phyloP scores from a whole-genome alignment of 2,888 invertebrate genomes.

The Bruchidius siliquastri region DNA sequence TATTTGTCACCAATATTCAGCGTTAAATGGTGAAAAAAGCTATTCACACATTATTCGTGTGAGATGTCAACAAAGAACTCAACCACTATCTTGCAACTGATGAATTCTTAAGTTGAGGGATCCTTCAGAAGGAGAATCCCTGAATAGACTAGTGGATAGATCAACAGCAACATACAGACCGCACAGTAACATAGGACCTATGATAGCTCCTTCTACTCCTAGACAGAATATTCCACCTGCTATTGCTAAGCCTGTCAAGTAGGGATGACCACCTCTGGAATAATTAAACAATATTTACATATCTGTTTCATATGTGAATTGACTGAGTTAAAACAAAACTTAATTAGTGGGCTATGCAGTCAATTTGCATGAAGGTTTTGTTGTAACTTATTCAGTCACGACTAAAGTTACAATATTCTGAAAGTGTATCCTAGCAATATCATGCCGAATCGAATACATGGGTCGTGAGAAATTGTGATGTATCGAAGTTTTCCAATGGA shows the following conservation, averaged over 20 bases:
- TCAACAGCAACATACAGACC: slow-evolving; percentile 90
- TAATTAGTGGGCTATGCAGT: too few relatives aligned
- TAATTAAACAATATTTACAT: slow-evolving; percentile 1
- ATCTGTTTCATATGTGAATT: too few relatives aligned
- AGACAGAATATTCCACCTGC: slow-evolving; percentile 97
- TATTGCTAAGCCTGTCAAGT: slow-evolving; percentile 93
- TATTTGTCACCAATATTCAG: too few relatives aligned
- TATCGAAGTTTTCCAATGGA: too few relatives aligned
- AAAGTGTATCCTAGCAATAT: too few relatives aligned
- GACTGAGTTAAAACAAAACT: too few relatives aligned
- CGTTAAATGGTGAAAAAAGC: too few relatives aligned
- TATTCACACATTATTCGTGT: background rate
- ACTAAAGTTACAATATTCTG: too few relatives aligned
- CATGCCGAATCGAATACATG: too few relatives aligned
- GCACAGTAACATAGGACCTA: slow-evolving; percentile 92
- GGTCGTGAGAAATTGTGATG: too few relatives aligned
- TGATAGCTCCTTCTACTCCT: slow-evolving; percentile 94
- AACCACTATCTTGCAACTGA: background rate
- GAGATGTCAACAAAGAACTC: background rate
- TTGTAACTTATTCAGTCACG: too few relatives aligned
- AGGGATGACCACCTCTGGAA: slow-evolving; percentile 75
- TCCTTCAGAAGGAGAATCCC: slow-evolving; percentile 63
- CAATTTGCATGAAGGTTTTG: too few relatives aligned
- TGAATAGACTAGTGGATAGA: slow-evolving; percentile 66
- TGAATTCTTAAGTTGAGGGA: slow-evolving; percentile 27